A percentile compares a stretch with the other conserved stretches of the same genome.
Conservation (phyloP, 2,888 invertebrate species). For the Atethmia centrago region DNA sequence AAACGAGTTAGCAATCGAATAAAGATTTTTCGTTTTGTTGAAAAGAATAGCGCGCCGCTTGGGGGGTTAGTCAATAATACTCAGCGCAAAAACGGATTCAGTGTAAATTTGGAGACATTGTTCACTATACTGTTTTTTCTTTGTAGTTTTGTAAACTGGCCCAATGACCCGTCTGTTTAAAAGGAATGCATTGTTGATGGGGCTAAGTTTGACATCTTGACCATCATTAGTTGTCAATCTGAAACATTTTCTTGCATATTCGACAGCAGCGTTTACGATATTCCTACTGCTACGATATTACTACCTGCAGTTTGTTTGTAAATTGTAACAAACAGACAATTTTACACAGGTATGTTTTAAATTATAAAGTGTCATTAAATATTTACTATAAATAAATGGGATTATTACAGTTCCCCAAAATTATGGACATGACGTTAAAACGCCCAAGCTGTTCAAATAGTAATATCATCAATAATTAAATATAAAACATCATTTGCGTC, state of each 20-base stretch:
- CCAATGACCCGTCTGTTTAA: neutral
- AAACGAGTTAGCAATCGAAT: constrained; percentile 48
- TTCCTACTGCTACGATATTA: too few relatives aligned
- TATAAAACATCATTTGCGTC: constrained; percentile 22
- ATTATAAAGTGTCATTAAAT: neutral
- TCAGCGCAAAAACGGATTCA: neutral
- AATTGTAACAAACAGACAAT: neutral
- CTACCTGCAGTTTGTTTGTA: neutral
- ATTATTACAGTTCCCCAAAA: neutral
- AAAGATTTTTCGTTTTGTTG: constrained; percentile 60
- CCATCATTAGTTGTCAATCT: neutral
- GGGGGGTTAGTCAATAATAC: constrained; percentile 10
- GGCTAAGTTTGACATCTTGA: neutral
- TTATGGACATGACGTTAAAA: neutral
- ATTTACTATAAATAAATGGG: neutral
- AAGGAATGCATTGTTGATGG: neutral
- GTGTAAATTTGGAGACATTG: constrained; percentile 26
- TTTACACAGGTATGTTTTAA: neutral
- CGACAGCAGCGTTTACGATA: too few relatives aligned
- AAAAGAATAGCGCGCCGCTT: constrained; percentile 7
- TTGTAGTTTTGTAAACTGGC: neutral
- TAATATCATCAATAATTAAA: constrained; percentile 24
- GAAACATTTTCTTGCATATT: neutral
- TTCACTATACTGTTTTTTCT: neutral
- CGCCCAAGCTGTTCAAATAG: constrained; percentile 3